A percentile compares a stretch with the other conserved stretches of the same genome.
These are phyloP conservation scores for Enoplosus armatus DNA, from an alignment of 2,797 vertebrate species.

Conservation along the genomic window DNA sequence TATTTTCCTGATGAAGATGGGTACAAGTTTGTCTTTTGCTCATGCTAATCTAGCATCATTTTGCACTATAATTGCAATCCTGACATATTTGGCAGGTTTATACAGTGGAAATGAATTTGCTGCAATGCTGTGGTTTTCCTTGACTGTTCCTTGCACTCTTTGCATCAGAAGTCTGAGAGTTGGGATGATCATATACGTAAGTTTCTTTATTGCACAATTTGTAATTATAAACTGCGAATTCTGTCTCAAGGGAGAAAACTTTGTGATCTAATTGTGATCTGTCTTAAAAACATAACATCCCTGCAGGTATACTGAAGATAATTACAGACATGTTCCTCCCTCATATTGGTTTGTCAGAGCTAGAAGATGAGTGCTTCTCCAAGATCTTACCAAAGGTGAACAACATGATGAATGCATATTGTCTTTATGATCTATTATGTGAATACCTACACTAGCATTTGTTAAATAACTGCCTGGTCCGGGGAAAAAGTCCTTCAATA, in stretches of 20 bases:
- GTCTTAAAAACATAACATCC: neutral
- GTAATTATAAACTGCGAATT: neutral
- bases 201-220: slow-evolving; percentile 63
- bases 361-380: slow-evolving; percentile 91
- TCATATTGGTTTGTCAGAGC: slow-evolving; percentile 87
- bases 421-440: neutral
- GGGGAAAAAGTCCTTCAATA: neutral
- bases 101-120: neutral
- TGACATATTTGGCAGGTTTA: neutral
- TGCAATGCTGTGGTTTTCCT: slow-evolving; percentile 67
- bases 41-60: neutral
- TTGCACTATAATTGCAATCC: neutral
- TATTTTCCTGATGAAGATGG: neutral
- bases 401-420: neutral
- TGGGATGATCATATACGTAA: slow-evolving; percentile 92
- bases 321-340: slow-evolving; percentile 94
- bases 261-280: neutral
- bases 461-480: neutral
- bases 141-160: slow-evolving; percentile 87
- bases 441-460: neutral
- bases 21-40: slow-evolving; percentile 1
- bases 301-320: slow-evolving; percentile 90
- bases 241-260: too few species aligned
- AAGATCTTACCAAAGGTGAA: slow-evolving; percentile 93
- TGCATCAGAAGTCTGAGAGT: slow-evolving; percentile 86